A percentile compares a stretch with the other conserved stretches of the same genome.
Evolutionary conservation across 1,140 invertebrate genomes (phyloP).

Genomic region (Maconellicoccus hirsutus): DNA sequence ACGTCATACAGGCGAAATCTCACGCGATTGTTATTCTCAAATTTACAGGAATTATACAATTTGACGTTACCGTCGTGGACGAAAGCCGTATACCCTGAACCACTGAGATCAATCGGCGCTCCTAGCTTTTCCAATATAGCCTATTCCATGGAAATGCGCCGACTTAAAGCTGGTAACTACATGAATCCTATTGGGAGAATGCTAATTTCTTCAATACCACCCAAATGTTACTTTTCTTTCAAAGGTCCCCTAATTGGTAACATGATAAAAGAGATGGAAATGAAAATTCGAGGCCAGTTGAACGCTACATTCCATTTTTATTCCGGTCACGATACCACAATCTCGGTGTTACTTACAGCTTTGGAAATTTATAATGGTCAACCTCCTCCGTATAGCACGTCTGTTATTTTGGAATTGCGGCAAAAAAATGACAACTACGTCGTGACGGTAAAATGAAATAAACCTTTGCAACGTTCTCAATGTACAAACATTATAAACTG

Average conservation of each 20-base stretch:
- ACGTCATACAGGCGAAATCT: neutral
- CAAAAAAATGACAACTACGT: constrained; percentile 24
- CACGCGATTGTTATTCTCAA: neutral
- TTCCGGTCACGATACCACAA: constrained; percentile 56
- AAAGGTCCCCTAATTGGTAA: neutral
- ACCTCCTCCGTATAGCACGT: constrained; percentile 62
- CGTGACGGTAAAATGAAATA: constrained; percentile 13
- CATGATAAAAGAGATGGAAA: neutral
- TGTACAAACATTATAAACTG: neutral
- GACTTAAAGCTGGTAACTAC: constrained; percentile 24
- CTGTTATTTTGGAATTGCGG: constrained; percentile 43
- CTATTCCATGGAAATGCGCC: constrained; percentile 11
- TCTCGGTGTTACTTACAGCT: constrained; percentile 8
- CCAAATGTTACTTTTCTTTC: too few species aligned
- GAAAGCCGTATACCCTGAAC: constrained; percentile 18
- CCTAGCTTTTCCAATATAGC: neutral
- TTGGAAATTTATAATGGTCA: constrained; percentile 53
- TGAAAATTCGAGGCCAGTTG: neutral
- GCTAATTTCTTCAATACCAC: too few species aligned
- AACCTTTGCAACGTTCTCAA: neutral
- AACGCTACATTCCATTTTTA: constrained; percentile 38
- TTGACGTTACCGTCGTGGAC: constrained; percentile 22
- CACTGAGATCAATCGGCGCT: constrained; percentile 18
- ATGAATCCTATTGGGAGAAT: too few species aligned
- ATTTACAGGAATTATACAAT: constrained; percentile 21